These are phyloP conservation scores for Megalops cyprinoides DNA, from an alignment of 2,797 vertebrate genomes.

Conservation along the genomic window DNA sequence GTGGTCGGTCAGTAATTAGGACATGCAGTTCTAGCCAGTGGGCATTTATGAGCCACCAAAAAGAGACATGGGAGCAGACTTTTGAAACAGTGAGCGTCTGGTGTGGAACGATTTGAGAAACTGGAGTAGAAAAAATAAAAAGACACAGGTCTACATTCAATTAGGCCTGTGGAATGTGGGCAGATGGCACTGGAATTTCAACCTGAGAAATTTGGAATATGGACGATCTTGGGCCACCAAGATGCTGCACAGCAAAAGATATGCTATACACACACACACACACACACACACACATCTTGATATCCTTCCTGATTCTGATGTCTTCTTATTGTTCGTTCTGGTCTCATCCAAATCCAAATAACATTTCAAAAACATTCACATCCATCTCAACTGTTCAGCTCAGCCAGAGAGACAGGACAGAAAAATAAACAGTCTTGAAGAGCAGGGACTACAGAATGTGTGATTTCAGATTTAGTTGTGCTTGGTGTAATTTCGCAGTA, in stretches of 20 bases:
- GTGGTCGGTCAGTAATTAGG: constrained; percentile 51
- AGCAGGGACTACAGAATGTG: too few relatives aligned
- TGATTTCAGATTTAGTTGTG: too few relatives aligned
- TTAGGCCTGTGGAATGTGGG: constrained; percentile 31
- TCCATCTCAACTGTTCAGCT: too few relatives aligned
- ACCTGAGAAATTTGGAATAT: background rate
- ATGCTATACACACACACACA: too few relatives aligned
- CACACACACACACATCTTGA: too few relatives aligned
- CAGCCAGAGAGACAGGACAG: too few relatives aligned
- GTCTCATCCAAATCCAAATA: background rate
- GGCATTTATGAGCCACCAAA: constrained; percentile 43
- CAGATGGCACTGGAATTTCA: background rate
- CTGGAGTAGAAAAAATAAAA: constrained; percentile 40
- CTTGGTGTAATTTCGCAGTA: too few relatives aligned
- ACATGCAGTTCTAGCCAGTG: constrained; percentile 45
- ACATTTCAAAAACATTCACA: background rate
- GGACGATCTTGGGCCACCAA: background rate
- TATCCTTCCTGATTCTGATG: background rate
- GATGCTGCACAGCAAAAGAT: background rate
- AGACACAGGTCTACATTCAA: constrained; percentile 43
- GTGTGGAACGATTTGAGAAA: constrained; percentile 44
- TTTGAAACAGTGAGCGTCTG: constrained; percentile 47
- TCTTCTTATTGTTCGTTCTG: background rate
- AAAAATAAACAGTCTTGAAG: too few relatives aligned
- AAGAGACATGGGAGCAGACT: constrained; percentile 44